phyloP scores from a whole-genome alignment of 2,113 vertebrate genomes.

The Pontoporia blainvillei region DNA sequence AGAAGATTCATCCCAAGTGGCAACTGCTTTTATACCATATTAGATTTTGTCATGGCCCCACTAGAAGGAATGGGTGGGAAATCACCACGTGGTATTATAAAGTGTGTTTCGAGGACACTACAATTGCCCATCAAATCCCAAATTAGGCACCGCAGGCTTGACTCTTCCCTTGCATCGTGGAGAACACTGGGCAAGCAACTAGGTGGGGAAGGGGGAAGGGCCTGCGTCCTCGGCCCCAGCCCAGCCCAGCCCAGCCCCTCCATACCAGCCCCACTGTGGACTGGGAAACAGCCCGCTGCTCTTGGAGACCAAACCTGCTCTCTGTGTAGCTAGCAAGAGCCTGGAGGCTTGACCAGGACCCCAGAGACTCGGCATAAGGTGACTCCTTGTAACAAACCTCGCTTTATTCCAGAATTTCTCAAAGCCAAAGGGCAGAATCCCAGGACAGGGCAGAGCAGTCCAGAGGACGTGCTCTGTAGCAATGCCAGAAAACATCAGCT shows the following conservation, averaged over 20 bases:
- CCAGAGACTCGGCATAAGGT: not conserved
- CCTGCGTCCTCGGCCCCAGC: accelerated
- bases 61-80: not conserved
- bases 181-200: not conserved
- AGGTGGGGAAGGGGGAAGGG: not conserved
- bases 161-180: accelerated
- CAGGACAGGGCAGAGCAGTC: not conserved
- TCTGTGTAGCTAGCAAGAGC: not conserved
- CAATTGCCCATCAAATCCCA: not conserved
- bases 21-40: not conserved
- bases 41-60: not conserved
- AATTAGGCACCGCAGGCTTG: not conserved
- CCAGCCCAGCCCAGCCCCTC: not conserved
- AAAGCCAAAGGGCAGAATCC: not conserved
- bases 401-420: not conserved
- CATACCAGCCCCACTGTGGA: accelerated
- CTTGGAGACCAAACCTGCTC: not conserved
- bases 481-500: accelerated
- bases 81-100: not conserved
- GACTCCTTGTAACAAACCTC: not conserved
- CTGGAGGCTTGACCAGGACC: not conserved
- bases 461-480: no score
- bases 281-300: not conserved
- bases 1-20: not conserved
- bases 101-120: not conserved